These are phyloP conservation scores for Lampris incognitus DNA, from an alignment of 2,113 vertebrate genomes.

Conservation along the genomic window DNA sequence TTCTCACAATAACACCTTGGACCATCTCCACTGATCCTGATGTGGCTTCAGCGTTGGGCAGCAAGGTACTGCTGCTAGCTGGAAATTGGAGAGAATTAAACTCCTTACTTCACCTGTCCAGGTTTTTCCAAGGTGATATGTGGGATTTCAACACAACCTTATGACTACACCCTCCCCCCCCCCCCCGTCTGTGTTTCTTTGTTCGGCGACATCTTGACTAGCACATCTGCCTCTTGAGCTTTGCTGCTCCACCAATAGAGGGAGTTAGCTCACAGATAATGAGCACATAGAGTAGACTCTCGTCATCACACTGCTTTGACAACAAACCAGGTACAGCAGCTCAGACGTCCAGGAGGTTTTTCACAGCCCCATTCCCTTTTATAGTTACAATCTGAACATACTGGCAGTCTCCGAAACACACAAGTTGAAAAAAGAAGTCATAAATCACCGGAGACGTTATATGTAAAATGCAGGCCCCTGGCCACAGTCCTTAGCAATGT, in stretches of 20 bases:
- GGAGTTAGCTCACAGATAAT: constrained; percentile 36
- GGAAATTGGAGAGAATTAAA: not conserved
- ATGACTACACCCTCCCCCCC: too few relatives aligned
- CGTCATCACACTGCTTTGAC: not conserved
- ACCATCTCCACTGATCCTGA: too few relatives aligned
- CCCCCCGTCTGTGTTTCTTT: not conserved
- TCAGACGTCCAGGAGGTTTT: not conserved
- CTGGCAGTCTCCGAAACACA: not conserved
- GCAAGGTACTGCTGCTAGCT: not conserved
- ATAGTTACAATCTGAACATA: constrained; percentile 4
- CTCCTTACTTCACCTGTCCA: not conserved
- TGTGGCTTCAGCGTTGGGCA: not conserved
- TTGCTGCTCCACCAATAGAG: constrained; percentile 55
- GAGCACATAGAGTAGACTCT: not conserved
- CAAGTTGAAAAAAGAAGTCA: constrained; percentile 5
- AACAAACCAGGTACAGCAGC: constrained; percentile 2
- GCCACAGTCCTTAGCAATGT: constrained; percentile 25
- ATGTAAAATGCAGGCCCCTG: not conserved
- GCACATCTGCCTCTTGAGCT: not conserved
- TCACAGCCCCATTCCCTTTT: not conserved
- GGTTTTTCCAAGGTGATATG: too few relatives aligned
- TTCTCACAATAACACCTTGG: too few relatives aligned
- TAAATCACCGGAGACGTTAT: constrained; percentile 33
- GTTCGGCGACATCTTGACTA: not conserved
- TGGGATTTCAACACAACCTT: too few relatives aligned